Percentiles rank a stretch among this genome's conserved stretches.
These are phyloP conservation scores for Molossus alvarezi DNA, from an alignment of 2,797 vertebrate genomes.

Conservation along the genomic window DNA sequence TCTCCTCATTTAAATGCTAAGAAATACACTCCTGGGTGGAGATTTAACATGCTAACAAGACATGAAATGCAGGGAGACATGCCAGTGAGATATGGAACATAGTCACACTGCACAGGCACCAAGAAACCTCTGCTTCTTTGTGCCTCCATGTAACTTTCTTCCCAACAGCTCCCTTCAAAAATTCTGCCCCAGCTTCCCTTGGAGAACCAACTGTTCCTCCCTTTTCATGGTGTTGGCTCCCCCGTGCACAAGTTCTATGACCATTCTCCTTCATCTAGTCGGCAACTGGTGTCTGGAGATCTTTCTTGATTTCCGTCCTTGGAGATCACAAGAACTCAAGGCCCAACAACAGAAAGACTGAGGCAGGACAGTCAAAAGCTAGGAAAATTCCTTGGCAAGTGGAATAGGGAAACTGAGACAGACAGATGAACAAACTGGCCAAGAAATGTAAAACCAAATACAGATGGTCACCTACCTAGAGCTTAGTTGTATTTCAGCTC, in stretches of 20 bases:
- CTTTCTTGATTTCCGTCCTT: background rate
- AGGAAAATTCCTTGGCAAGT: background rate
- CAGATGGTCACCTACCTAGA: background rate
- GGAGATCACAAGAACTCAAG: background rate
- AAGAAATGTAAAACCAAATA: background rate
- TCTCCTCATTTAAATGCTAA: background rate
- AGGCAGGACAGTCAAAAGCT: background rate
- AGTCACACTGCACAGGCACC: background rate
- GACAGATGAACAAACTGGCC: background rate
- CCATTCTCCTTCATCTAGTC: background rate
- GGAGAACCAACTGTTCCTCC: background rate
- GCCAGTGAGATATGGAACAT: too few relatives aligned
- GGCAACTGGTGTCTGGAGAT: too few relatives aligned
- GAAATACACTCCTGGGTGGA: background rate
- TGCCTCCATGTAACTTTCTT: background rate
- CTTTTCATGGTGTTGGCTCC: background rate
- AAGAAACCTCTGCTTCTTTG: background rate
- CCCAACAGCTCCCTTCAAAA: background rate
- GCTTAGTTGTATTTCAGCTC: background rate
- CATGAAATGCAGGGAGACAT: background rate
- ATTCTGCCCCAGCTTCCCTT: background rate
- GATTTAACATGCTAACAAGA: background rate
- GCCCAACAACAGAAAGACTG: background rate
- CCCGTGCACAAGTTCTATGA: background rate
- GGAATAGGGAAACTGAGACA: background rate